Evolutionary conservation across 2,888 invertebrate species (phyloP).

Genomic region (Anoncus sp.): DNA sequence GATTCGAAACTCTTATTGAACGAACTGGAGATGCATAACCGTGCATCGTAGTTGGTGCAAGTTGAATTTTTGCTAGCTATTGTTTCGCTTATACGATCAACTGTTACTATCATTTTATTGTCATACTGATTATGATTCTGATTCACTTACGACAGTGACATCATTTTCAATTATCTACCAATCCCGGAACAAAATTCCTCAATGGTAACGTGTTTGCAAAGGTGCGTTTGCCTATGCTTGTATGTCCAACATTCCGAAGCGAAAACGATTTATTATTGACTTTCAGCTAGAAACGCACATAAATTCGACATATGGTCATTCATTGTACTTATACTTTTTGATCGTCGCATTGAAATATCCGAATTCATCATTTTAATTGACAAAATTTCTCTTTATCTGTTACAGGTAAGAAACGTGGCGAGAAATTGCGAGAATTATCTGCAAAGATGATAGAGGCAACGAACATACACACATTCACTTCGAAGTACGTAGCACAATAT

Average conservation of each 20-base stretch:
- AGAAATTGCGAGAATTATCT: slow-evolving; percentile 6
- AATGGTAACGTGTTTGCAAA: not conserved
- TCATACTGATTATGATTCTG: slow-evolving; percentile 9
- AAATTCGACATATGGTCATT: not conserved
- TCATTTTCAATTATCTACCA: slow-evolving; percentile 16
- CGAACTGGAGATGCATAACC: not conserved
- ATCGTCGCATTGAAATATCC: not conserved
- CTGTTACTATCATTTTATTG: slow-evolving; percentile 15
- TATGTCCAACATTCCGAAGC: too few species aligned
- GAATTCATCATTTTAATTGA: slow-evolving; percentile 27
- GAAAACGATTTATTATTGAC: not conserved
- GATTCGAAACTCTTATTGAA: slow-evolving; percentile 31
- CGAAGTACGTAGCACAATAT: slow-evolving; percentile 32
- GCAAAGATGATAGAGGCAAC: slow-evolving; percentile 20
- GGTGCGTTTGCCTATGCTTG: too few species aligned
- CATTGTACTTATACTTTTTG: not conserved
- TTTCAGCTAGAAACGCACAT: not conserved
- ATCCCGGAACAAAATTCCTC: not conserved
- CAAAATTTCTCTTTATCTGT: slow-evolving; percentile 60
- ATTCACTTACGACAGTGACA: slow-evolving; percentile 30
- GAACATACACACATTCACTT: not conserved
- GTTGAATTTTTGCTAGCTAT: not conserved
- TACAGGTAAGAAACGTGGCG: slow-evolving; percentile 64
- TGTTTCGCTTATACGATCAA: not conserved
- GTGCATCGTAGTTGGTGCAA: not conserved